Evolutionary conservation across 2,888 invertebrate species (phyloP), one percentile per base, ranked within the genome.

Genomic region (Spisula solida): DNA sequence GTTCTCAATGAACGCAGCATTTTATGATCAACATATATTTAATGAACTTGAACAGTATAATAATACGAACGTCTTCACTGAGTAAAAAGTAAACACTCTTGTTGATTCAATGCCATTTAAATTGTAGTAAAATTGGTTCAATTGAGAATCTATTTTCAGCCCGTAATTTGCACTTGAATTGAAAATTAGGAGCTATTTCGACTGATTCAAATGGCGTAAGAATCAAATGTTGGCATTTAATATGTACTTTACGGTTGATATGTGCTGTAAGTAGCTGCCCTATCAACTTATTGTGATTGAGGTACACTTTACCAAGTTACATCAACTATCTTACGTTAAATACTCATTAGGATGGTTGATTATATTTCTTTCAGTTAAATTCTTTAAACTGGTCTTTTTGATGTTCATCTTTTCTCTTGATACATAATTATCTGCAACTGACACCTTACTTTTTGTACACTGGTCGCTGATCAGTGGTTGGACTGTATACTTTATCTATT

Each of bases 51-150:
- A 60, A 60, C n/a, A 4, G 20, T 60, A 6, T 60, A 20, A 25
- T 60, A 25, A 60, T 25, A 60, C 16, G 18, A 29, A n/a, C 16
- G 31, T 14, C 31, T 18, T 31, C 31, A 31, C 31, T 70, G 31
- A 70, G n/a, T 31, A 29, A 70, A 70, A 66, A 70, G 25, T 1
- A 29, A 29, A 70, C 70, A 70, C 29, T 14, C 31, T 70, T 31
- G 14, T 70, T 31, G 31, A 70, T 70, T 70, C 14, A 70, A 70
- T 31, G 16, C 14, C 31, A 31, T 70, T 70, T 70, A 70, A 70
- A 70, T 70, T 70, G 70, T 70, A n/a, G 70, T 70, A 8, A 70
- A 70, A 31, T 70, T 70, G 70, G 31, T 70, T 70, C 70, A 70
- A 70, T 70, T 70, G 29, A 31, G 31, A 31, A 14, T 29, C 70